Percentiles rank a stretch among this genome's conserved stretches.
These are phyloP conservation scores for Parthenolecanium corni DNA, from an alignment of 2,888 invertebrate genomes.

Conservation along the genomic window DNA sequence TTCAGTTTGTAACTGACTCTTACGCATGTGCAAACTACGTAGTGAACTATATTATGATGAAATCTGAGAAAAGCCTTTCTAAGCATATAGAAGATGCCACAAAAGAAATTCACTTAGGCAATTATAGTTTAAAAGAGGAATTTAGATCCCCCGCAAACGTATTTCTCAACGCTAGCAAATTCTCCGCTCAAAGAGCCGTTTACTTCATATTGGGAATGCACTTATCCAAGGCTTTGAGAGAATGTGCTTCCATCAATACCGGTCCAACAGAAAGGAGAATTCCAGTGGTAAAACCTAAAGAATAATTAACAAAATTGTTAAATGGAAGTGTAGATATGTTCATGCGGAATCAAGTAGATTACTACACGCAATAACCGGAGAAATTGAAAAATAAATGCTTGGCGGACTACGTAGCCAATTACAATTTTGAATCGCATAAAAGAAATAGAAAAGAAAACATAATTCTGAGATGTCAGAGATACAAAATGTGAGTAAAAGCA, in stretches of 20 bases:
- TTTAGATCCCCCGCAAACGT: background rate
- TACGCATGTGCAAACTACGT: constrained; percentile 35
- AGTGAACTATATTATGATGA: constrained; percentile 33
- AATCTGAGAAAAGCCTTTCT: constrained; percentile 32
- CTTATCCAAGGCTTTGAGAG: constrained; percentile 15
- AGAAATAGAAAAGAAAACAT: background rate
- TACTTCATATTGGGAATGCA: constrained; percentile 29
- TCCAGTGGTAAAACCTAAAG: constrained; percentile 32
- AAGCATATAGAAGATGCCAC: constrained; percentile 30
- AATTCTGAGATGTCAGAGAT: no score
- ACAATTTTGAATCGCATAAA: constrained; percentile 1
- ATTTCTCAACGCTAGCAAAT: constrained; percentile 14
- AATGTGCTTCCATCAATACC: constrained; percentile 29
- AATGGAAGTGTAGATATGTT: constrained; percentile 15
- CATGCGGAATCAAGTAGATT: constrained; percentile 32
- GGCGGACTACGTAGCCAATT: constrained; percentile 35
- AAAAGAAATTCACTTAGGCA: background rate
- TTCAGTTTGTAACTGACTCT: constrained; percentile 35
- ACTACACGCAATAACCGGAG: constrained; percentile 35
- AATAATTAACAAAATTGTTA: background rate
- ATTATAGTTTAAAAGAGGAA: background rate
- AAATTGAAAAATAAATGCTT: constrained; percentile 35
- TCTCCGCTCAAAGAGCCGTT: constrained; percentile 33
- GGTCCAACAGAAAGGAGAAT: constrained; percentile 33
- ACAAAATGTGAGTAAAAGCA: no score